Percentiles rank a stretch among this genome's conserved stretches.
Evolutionary conservation across 2,888 invertebrate species (phyloP).

Genomic region (Caenorhabditis uteleia): DNA sequence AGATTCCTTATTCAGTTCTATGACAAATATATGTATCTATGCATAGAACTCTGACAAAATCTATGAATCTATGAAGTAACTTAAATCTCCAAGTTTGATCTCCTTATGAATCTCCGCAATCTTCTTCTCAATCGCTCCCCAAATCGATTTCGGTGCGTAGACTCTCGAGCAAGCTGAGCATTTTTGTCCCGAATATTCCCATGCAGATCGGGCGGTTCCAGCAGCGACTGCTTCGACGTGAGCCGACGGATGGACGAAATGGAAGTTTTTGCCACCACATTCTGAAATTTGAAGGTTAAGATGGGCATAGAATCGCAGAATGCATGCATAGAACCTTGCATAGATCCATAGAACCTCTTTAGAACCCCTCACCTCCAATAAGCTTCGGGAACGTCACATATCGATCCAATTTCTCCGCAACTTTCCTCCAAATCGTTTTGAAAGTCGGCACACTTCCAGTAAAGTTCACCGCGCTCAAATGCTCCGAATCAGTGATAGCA

Average conservation of each 20-base stretch:
- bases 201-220: slow-evolving; percentile 86
- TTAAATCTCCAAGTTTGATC: slow-evolving; percentile 83
- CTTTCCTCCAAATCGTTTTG: slow-evolving; percentile 85
- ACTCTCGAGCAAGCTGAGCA: slow-evolving; percentile 97
- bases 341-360: neutral
- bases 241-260: slow-evolving; percentile 91
- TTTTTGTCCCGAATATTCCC: slow-evolving; percentile 88
- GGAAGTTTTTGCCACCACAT: slow-evolving; percentile 98
- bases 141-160: slow-evolving; percentile 89
- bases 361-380: slow-evolving; percentile 74
- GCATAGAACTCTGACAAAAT: neutral
- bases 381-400: slow-evolving; percentile 91
- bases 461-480: slow-evolving; percentile 91
- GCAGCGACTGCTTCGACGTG: slow-evolving; percentile 81
- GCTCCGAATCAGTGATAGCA: slow-evolving; percentile 82
- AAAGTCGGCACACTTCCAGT: slow-evolving; percentile 87
- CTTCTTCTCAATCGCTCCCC: slow-evolving; percentile 78
- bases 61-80: slow-evolving; percentile 2
- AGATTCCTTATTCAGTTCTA: no score
- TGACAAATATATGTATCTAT: neutral
- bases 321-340: neutral
- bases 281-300: no score
- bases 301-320: no score
- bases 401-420: slow-evolving; percentile 83
- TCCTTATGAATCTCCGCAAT: slow-evolving; percentile 78